A percentile compares a stretch with the other conserved stretches of the same genome.
Conservation (phyloP, 2,888 invertebrate genomes). For the Sycophila texana region DNA sequence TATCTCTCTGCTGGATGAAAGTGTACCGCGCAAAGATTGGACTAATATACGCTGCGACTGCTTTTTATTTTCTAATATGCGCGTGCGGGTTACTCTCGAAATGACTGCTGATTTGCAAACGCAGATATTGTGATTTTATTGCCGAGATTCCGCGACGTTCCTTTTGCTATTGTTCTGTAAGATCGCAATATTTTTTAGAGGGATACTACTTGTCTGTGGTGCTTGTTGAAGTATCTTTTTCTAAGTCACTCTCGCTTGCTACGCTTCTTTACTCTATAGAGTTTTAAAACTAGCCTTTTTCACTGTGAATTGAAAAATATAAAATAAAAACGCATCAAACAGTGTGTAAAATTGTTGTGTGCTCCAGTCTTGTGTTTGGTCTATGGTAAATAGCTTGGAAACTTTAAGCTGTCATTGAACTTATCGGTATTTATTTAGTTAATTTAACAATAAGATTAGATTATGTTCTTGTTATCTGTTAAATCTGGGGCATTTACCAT, state of each 20-base stretch:
- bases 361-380: conserved; percentile 35
- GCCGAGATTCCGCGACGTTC: background rate
- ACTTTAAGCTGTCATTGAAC: background rate
- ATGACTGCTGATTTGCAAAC: background rate
- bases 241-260: conserved; percentile 19
- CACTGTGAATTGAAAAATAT: conserved; percentile 16
- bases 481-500: conserved; percentile 44
- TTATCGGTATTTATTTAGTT: conserved; percentile 25
- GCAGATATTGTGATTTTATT: conserved; percentile 14
- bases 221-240: background rate
- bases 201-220: too few species aligned
- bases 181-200: background rate
- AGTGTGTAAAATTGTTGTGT: conserved; percentile 36
- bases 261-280: background rate
- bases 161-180: conserved; percentile 14
- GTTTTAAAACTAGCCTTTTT: background rate
- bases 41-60: too few species aligned
- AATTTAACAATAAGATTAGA: conserved; percentile 17
- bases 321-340: conserved; percentile 18
- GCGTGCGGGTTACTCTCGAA: background rate
- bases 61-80: background rate
- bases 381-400: conserved; percentile 51
- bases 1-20: too few species aligned
- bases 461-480: background rate
- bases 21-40: too few species aligned